These are phyloP conservation scores for Myrmecobius fasciatus DNA, from an alignment of 2,113 vertebrate species.

Conservation along the genomic window DNA sequence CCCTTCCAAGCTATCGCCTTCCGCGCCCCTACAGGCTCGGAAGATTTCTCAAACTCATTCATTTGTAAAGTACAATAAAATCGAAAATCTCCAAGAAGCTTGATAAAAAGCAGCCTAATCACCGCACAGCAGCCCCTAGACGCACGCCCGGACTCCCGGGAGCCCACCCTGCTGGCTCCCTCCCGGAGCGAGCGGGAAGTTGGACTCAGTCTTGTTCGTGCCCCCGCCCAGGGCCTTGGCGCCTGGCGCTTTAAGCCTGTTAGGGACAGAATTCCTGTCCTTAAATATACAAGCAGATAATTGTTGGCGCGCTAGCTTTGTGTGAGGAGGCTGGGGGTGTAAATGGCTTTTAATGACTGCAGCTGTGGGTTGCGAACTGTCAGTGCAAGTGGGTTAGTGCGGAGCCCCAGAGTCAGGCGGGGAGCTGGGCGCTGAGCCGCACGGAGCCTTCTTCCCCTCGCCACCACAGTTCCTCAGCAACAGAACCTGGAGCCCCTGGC, in stretches of 20 bases:
- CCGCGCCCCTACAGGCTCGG: constrained; percentile 45
- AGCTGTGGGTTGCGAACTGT: constrained; percentile 79
- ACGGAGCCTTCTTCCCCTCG: constrained; percentile 23
- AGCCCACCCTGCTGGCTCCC: not conserved
- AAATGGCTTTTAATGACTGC: constrained; percentile 87
- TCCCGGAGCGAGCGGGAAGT: constrained; percentile 33
- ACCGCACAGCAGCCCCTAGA: not conserved
- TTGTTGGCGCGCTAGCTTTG: constrained; percentile 83
- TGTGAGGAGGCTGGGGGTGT: constrained; percentile 82
- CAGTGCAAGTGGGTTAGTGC: not conserved
- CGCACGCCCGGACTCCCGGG: not conserved
- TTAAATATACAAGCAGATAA: constrained; percentile 83
- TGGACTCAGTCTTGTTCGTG: not conserved
- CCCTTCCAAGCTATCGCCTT: not conserved
- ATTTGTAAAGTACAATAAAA: constrained; percentile 55
- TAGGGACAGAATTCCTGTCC: constrained; percentile 80
- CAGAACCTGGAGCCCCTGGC: not conserved
- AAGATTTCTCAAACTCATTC: constrained; percentile 67
- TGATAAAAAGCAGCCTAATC: not conserved
- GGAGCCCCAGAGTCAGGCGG: constrained; percentile 1
- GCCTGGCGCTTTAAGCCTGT: constrained; percentile 70
- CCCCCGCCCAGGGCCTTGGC: not conserved
- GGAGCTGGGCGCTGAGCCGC: not conserved
- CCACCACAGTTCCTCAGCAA: not conserved
- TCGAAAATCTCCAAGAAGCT: constrained; percentile 47